Evolutionary conservation across 2,113 vertebrate species (phyloP).

Genomic region (Trochalopteron elliotii): DNA sequence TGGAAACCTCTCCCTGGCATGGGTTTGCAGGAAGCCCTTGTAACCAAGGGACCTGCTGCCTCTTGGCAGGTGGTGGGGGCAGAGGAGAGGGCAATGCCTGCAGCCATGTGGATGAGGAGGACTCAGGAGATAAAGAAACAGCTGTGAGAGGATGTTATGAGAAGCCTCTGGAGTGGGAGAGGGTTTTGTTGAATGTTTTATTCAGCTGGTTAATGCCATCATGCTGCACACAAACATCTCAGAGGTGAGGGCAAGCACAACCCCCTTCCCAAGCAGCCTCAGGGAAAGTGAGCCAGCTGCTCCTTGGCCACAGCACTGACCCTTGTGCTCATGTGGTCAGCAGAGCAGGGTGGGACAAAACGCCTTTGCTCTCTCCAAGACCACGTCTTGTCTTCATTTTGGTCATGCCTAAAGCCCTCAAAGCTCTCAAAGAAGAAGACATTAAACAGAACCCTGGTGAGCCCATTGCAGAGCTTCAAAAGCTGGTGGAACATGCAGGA

Average conservation of each 20-base stretch:
- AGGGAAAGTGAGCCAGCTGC: not conserved
- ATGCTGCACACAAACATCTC: not conserved
- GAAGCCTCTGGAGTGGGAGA: not conserved
- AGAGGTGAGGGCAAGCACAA: not conserved
- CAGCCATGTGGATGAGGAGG: not conserved
- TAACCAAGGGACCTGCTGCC: rapidly evolving
- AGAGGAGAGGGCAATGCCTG: not conserved
- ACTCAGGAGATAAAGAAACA: not conserved
- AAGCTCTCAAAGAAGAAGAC: not conserved
- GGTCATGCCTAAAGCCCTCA: not conserved
- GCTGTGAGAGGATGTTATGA: not conserved
- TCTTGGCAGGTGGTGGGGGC: not conserved
- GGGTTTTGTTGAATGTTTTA: not conserved
- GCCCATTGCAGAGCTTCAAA: rapidly evolving
- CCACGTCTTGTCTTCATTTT: not conserved
- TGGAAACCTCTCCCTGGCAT: not conserved
- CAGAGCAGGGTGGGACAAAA: rapidly evolving
- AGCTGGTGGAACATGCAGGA: not conserved
- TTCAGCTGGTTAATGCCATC: not conserved
- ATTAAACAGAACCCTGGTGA: not conserved
- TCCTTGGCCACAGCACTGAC: not conserved
- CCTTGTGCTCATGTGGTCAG: not conserved
- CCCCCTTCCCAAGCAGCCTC: not conserved
- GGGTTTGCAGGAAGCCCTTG: not conserved
- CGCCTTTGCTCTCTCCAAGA: not conserved